phyloP scores from a whole-genome alignment of 2,888 invertebrate species.

The Augiades crinisus region DNA sequence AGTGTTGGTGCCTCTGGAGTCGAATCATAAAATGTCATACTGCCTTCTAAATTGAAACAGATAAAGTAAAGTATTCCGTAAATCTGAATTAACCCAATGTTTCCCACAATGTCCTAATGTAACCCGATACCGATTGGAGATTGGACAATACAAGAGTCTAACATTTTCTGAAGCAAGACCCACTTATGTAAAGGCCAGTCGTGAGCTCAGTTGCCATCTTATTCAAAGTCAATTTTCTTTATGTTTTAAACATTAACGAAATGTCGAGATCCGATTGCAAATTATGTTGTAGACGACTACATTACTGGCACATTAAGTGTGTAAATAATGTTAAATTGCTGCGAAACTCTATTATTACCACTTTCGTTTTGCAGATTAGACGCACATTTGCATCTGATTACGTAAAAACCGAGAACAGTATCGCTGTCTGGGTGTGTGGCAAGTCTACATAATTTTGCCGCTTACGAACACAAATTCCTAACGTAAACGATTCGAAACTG shows the following conservation, averaged over 20 bases:
- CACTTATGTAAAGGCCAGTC: slow-evolving; percentile 17
- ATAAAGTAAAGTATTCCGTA: background rate
- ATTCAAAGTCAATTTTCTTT: slow-evolving; percentile 11
- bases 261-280: slow-evolving; percentile 13
- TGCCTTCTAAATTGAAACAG: too few species aligned
- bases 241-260: slow-evolving; percentile 18
- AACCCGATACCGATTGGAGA: background rate
- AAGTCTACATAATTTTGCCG: slow-evolving; percentile 10
- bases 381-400: slow-evolving; percentile 16
- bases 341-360: slow-evolving; percentile 14
- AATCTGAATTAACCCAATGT: background rate
- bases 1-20: too few species aligned
- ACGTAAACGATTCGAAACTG: background rate
- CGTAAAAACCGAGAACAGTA: slow-evolving; percentile 7
- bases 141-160: background rate
- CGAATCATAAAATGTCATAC: too few species aligned
- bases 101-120: background rate
- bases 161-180: slow-evolving; percentile 20
- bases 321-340: slow-evolving; percentile 15
- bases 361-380: slow-evolving; percentile 12
- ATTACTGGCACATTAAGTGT: slow-evolving; percentile 5
- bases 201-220: slow-evolving; percentile 5
- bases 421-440: slow-evolving; percentile 1
- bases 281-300: background rate
- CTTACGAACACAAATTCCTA: background rate